Base-by-base conservation (phyloP, 1,140 invertebrate species). In the Drosophila bipectinata region DNA sequence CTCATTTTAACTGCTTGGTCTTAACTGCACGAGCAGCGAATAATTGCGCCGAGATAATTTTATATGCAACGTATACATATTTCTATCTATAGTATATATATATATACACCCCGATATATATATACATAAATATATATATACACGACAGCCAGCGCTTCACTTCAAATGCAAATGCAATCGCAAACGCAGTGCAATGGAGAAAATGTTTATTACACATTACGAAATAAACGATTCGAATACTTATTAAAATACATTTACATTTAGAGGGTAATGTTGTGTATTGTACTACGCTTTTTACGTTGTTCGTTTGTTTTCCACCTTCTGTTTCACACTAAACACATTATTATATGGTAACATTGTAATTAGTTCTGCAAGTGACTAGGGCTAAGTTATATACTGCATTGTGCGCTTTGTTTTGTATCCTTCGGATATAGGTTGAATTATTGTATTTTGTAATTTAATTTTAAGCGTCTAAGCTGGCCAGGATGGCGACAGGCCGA, bases 11-110 rank as follows among this genome's bases (percentile, higher is more conserved):
- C 54, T 73, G 79, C 79, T 82, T 82, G 52, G 34, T 73, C 60
- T 28, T 28, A 28, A 34, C 34, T 48, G 48, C 54, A 63, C 56
- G 28, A 62, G 66, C 66, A 63, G 67, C 67, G 48, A 74, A 69
- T 56, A 63, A 56, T 79, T 73, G 68, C 69, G 67, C 54, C 79
- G 58, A 48, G 60, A 80, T 82, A 82, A 82, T 82, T 82, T 82
- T 72, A 82, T 82, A 82, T 66, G 79, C 79, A 68, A 77, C 63
- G 59, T 82, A 82, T 82, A 82, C 79, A 82, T 82, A 82, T 82
- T 82, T 82, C 79, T 81, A 77, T 77, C 77, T 67, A 79, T 47
- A 73, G 48, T 79, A 79, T 58, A 73, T 47, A 73, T 37, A 73
- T 74, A 74, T 57, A 64, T 58, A 81, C 53, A 60, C 45, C 41